Evolutionary conservation across 2,797 vertebrate genomes (phyloP).

Genomic region (Todus mexicanus): DNA sequence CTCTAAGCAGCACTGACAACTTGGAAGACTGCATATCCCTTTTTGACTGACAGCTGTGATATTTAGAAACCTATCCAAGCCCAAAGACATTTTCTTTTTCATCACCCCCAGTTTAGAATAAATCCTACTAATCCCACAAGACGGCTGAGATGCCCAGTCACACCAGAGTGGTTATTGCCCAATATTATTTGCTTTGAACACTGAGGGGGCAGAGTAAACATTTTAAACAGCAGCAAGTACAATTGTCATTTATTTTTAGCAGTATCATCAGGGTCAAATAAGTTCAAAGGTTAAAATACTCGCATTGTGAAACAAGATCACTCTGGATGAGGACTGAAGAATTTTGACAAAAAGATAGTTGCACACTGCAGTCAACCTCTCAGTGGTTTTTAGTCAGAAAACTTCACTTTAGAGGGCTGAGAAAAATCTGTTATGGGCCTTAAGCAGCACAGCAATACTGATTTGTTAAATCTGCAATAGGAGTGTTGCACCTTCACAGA

Average conservation of each 20-base stretch:
- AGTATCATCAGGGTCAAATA: neutral
- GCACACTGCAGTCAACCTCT: neutral
- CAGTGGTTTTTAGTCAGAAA: neutral
- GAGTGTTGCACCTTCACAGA: neutral
- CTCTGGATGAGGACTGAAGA: neutral
- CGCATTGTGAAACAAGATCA: neutral
- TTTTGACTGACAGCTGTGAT: neutral
- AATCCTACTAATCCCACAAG: neutral
- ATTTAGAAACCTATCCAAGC: neutral
- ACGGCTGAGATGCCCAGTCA: neutral
- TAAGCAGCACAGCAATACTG: neutral
- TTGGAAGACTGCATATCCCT: neutral
- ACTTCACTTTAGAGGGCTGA: neutral
- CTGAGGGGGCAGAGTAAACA: neutral
- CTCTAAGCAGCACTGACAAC: neutral
- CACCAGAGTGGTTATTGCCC: neutral
- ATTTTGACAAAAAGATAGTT: neutral
- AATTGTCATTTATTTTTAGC: constrained; percentile 13
- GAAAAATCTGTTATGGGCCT: neutral
- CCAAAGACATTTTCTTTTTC: neutral
- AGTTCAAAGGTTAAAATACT: constrained; percentile 26
- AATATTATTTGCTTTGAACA: neutral
- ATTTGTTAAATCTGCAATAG: neutral
- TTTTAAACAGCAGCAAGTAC: neutral
- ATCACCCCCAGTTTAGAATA: neutral